Evolutionary conservation across 2,888 invertebrate genomes (phyloP), one percentile per base, ranked within the genome.

Genomic region (Dioctria linearis): DNA sequence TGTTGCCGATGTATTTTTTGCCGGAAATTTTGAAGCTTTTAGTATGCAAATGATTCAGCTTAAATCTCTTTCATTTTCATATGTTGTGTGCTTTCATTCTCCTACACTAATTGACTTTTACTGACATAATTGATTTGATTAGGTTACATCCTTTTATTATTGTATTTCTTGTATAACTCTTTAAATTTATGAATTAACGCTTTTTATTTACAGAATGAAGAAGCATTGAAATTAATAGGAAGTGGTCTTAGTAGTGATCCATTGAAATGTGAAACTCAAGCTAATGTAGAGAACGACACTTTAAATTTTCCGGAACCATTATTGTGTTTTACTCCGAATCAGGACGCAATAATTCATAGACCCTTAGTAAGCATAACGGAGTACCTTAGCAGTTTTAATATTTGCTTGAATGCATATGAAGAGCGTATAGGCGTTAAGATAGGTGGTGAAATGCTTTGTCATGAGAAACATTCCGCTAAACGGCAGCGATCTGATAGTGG

Each of bases 361-460:
- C 95, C 95, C 0, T 91, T 93, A 61, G 91, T 95, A 25, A 93
- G 93, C 85, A 91, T 95, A 67, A 94, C 93, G 59, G 95, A 95
- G 86, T 94, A 93, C 86, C 90, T 95, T 54, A 95, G 95, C 81
- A 94, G 93, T 85, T 93, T 94, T 85, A 94, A 93, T 85, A 93
- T 96, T 37, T 94, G 95, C 86, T 91, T 96, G 84, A 92, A 92
- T 78, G 93, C 95, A 0, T 95, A 95, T 84, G 92, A 95, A 84
- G 93, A 94, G 86, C 90, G 95, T 54, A 90, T 94, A 85, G 93
- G 93, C 3, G 88, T 91, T 3, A 91, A 90, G 83, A 89, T 90
- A 13, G 89, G 89, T 49, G 89, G 90, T 51, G 91, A 91, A 81
- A 85, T 84, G 9, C 81, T 89, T 4, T 86, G 84, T 82, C 85